Evolutionary conservation across 2,113 vertebrate species (phyloP).

Genomic region (Pterocles burchelli): DNA sequence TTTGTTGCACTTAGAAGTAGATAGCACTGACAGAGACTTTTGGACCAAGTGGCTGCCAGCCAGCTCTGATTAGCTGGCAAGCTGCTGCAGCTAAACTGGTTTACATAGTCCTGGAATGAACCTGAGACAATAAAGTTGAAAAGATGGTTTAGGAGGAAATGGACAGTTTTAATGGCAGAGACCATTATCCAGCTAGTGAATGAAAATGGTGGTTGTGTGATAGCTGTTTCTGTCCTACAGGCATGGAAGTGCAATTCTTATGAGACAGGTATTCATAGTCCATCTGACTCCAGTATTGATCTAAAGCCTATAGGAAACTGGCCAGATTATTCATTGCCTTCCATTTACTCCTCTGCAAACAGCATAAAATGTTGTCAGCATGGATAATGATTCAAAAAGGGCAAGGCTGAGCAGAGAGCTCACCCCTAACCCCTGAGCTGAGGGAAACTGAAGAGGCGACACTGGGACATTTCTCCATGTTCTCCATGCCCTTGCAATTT

Average conservation of each 20-base stretch:
- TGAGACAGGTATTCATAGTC: not conserved
- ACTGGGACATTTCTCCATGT: not conserved
- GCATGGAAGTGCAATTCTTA: not conserved
- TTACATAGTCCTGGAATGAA: not conserved
- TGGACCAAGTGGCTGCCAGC: not conserved
- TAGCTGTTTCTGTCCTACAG: not conserved
- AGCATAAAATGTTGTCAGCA: not conserved
- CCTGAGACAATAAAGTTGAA: not conserved
- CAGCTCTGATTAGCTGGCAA: not conserved
- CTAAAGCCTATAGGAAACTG: not conserved
- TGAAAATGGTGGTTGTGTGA: not conserved
- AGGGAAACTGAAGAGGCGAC: not conserved
- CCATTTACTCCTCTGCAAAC: not conserved
- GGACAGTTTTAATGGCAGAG: not conserved
- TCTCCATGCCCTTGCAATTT: not conserved
- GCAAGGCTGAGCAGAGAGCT: not conserved
- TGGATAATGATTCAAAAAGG: not conserved
- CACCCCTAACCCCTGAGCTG: not conserved
- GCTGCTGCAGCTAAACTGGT: not conserved
- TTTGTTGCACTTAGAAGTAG: not conserved
- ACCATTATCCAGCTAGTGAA: not conserved
- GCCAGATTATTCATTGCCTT: not conserved
- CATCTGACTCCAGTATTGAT: not conserved
- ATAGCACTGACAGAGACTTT: not conserved
- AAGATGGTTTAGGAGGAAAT: not conserved